A percentile compares a stretch with the other conserved stretches of the same genome.
Evolutionary conservation across 2,113 vertebrate species (phyloP).

Genomic region (Solenodon paradoxus): DNA sequence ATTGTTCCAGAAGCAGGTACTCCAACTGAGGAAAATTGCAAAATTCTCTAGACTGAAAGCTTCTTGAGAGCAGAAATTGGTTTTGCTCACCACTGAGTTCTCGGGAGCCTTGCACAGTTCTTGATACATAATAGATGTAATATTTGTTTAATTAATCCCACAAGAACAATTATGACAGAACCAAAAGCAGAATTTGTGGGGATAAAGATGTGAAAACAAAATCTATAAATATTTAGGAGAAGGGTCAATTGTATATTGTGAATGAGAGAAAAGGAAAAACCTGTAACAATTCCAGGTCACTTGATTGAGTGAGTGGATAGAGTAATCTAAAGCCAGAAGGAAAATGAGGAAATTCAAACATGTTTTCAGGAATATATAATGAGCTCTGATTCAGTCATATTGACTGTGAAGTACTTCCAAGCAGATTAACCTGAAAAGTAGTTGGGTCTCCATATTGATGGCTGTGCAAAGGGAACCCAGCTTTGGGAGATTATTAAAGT

Average conservation of each 20-base stretch:
- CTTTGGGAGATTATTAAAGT: not conserved
- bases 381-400: not conserved
- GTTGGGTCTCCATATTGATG: not conserved
- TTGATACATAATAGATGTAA: not conserved
- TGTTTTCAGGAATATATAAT: not conserved
- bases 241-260: not conserved
- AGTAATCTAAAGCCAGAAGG: not conserved
- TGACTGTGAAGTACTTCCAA: not conserved
- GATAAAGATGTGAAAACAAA: not conserved
- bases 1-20: not conserved
- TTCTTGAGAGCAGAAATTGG: not conserved
- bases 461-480: not conserved
- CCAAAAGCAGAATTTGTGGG: not conserved
- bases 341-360: conserved; percentile 8
- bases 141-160: not conserved
- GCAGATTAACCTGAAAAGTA: not conserved
- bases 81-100: not conserved
- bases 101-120: not conserved
- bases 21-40: not conserved
- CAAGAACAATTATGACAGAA: not conserved
- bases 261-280: not conserved
- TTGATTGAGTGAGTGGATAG: not conserved
- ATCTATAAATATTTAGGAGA: not conserved
- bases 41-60: not conserved
- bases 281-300: not conserved